Percentiles rank a stretch among this genome's conserved stretches.
phyloP scores from a whole-genome alignment of 1,140 invertebrate species.

The Pectinophora gossypiella region DNA sequence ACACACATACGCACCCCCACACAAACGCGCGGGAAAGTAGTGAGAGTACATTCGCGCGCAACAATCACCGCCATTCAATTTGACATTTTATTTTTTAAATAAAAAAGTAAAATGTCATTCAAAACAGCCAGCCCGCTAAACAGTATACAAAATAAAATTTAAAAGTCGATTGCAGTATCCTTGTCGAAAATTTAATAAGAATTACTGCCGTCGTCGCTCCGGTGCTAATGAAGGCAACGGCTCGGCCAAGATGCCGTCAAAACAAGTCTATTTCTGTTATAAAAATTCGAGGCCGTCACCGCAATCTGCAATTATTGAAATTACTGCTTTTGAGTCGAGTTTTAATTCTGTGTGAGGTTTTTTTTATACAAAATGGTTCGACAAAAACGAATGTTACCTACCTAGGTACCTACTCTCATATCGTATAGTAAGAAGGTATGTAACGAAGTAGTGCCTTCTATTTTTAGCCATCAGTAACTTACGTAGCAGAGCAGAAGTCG shows the following conservation, averaged over 20 bases:
- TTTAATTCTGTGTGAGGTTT: no score
- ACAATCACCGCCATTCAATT: conserved; percentile 20
- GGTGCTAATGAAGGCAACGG: no score
- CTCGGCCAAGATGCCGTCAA: conserved; percentile 22
- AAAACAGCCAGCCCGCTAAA: no score
- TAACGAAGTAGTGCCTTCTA: no score
- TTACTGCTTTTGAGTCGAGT: conserved; percentile 14
- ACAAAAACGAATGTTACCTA: no score
- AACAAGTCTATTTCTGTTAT: conserved; percentile 51
- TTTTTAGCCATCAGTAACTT: no score
- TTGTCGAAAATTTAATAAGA: not conserved
- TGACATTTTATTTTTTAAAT: conserved; percentile 18
- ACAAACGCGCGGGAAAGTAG: conserved; percentile 61
- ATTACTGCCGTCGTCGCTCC: not conserved
- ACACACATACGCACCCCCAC: conserved; percentile 29
- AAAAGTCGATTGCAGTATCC: no score
- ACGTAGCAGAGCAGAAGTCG: no score
- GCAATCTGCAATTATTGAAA: conserved; percentile 28
- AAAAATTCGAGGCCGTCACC: conserved; percentile 42
- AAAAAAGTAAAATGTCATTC: not conserved
- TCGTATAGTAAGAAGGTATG: no score
- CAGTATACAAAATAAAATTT: no score
- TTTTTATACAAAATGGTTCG: no score
- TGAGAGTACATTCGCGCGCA: conserved; percentile 63
- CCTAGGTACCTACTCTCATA: no score